Evolutionary conservation across 53 echinoderm and acorn worm species (phyloP).

Genomic region (Actinopyga echinites): DNA sequence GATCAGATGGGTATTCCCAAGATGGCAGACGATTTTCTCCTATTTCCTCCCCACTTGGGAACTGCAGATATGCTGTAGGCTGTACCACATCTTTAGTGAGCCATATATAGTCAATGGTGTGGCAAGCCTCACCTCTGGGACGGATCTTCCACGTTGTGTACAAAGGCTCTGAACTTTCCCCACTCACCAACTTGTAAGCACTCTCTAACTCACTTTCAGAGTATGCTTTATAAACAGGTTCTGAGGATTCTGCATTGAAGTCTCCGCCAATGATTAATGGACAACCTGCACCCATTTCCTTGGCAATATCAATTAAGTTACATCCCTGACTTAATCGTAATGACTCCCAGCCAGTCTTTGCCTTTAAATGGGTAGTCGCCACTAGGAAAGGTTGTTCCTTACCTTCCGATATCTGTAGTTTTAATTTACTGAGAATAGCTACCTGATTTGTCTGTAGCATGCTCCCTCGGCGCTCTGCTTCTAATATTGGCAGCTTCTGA

Average conservation of each 20-base stretch:
- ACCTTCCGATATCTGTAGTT: constrained; percentile 14
- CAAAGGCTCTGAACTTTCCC: constrained; percentile 64
- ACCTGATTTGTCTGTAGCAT: constrained; percentile 73
- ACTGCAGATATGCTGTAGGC: constrained; percentile 55
- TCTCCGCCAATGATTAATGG: constrained; percentile 85
- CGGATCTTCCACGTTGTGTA: constrained; percentile 99
- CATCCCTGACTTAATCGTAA: constrained; percentile 78
- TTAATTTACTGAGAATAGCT: constrained; percentile 70
- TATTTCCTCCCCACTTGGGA: constrained; percentile 77
- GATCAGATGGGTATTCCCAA: constrained; percentile 83
- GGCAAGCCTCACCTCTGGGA: constrained; percentile 75
- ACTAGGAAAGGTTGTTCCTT: constrained; percentile 66
- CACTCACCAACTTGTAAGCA: constrained; percentile 72
- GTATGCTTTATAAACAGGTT: constrained; percentile 77
- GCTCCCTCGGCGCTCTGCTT: constrained; percentile 39
- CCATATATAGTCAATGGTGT: constrained; percentile 99
- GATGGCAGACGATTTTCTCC: constrained; percentile 82
- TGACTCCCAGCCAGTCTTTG: constrained; percentile 78
- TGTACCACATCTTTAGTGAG: constrained; percentile 57
- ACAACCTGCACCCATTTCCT: constrained; percentile 39
- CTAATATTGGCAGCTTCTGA: constrained; percentile 56
- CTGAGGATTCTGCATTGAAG: constrained; percentile 88
- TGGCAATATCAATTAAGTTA: constrained; percentile 66
- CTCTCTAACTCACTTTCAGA: constrained; percentile 65
- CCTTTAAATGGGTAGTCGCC: constrained; percentile 93